Percentiles rank a stretch among this genome's conserved stretches.
Evolutionary conservation across 1,140 invertebrate species (phyloP).

Genomic region (Argopecten irradians): DNA sequence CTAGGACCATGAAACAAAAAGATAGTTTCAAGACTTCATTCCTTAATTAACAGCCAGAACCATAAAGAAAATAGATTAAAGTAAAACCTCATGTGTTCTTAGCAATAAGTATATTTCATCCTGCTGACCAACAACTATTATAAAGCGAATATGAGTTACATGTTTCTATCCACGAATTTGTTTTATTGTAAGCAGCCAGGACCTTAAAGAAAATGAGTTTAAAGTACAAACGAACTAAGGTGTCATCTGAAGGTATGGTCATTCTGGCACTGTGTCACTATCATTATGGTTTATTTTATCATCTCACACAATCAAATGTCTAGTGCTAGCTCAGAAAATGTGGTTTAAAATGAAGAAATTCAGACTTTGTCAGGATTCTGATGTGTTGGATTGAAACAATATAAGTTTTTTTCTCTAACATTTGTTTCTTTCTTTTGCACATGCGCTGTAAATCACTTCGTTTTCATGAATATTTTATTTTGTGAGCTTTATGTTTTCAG

Average conservation of each 20-base stretch:
- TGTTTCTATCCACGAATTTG: neutral
- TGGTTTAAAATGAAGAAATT: neutral
- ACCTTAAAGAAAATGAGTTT: constrained; percentile 18
- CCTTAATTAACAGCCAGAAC: no score
- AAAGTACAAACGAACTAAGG: constrained; percentile 10
- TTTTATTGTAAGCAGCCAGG: constrained; percentile 9
- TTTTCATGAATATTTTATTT: no score
- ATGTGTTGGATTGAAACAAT: neutral
- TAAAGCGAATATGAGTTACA: neutral
- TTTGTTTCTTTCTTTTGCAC: neutral
- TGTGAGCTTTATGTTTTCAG: no score
- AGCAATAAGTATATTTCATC: no score
- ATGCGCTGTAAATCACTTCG: no score
- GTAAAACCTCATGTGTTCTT: no score
- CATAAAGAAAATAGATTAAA: no score
- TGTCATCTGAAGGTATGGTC: neutral
- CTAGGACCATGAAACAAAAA: no score
- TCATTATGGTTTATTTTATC: neutral
- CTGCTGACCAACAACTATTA: no score
- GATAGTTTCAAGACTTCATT: no score
- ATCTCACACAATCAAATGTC: neutral
- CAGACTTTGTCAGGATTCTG: neutral
- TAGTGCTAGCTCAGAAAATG: neutral
- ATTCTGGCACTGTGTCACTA: neutral
- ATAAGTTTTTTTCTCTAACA: neutral